Base-by-base conservation (phyloP, 2,113 vertebrate genomes). In the Rafetus swinhoei region DNA sequence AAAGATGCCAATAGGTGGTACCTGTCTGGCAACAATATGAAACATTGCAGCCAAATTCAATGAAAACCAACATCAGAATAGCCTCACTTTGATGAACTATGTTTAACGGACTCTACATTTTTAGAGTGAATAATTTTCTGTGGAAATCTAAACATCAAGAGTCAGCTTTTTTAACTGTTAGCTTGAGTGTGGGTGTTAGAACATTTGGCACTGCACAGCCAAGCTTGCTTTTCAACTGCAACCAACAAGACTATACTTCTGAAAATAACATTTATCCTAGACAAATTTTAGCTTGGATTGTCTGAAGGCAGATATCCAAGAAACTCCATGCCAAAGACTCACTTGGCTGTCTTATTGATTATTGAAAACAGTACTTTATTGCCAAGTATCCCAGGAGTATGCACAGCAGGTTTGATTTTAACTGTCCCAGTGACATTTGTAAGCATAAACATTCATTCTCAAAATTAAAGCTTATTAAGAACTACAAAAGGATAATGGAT, bases 291-390 rank as follows among this genome's bases (percentile, higher is more conserved):
- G 0, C 74, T 86, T 95, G 90, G 74, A 50, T 45, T 27, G 39
- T 9, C 0, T 82, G 91, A 89, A 87, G 87, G 93, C 87, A 94
- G 93, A 95, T 92, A 60, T 65, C 60, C 79, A 83, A 93, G 79
- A 94, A 96, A 88, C 90, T 93, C 65, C 39, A 92, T 90, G 74
- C 93, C 93, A 81, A 90, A 96, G 91, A 94, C 93, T 96, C 95
- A 85, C 83, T 94, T 95, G 81, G 79, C 84, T 97, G 91, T 96
- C 87, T 95, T 96, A 97, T 95, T 96, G 97, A 97, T 97, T 96
- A 97, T 84, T 93, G 96, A 94, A 96, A 93, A 82, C 81, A 90
- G 79, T 69, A 65, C n/a, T 90, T 95, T 93, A 74, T 74, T 90
- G 83, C 83, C 86, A 76, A 79, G 81, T 90, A 89, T 93, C 91